Conservation (phyloP, 2,113 vertebrate species). For the Pontoporia blainvillei region DNA sequence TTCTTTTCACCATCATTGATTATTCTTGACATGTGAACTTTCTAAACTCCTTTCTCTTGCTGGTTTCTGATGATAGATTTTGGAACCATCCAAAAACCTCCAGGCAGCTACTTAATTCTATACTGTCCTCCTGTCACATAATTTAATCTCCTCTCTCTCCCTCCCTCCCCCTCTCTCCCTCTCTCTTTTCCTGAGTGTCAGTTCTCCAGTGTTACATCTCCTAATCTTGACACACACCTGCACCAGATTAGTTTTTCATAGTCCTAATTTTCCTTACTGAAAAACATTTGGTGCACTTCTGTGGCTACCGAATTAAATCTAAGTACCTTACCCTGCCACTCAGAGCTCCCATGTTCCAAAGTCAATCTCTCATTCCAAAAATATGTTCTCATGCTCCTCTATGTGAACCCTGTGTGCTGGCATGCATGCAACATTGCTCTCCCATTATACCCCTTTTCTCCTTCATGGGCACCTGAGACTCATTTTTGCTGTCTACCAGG, state of each 20-base stretch:
- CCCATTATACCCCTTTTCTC: not conserved
- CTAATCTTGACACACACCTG: not conserved
- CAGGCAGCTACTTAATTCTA: not conserved
- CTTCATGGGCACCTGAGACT: not conserved
- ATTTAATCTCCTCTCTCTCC: not conserved
- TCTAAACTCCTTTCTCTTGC: not conserved
- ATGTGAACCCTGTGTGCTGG: not conserved
- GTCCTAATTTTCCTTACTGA: not conserved
- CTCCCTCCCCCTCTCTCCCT: not conserved
- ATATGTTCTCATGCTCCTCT: not conserved
- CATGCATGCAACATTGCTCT: not conserved
- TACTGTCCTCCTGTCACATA: not conserved
- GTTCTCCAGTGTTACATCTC: not conserved
- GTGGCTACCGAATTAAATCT: not conserved
- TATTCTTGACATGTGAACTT: slow-evolving; percentile 1
- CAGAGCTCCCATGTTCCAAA: not conserved
- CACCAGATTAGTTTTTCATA: slow-evolving; percentile 23
- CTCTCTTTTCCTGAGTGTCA: not conserved
- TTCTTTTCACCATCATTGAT: not conserved
- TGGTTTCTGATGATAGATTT: not conserved
- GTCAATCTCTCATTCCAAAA: not conserved
- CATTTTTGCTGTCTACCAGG: not conserved
- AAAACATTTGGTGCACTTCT: not conserved
- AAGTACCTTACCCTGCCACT: not conserved
- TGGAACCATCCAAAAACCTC: not conserved